Evolutionary conservation across 2,888 invertebrate genomes (phyloP), one percentile per base, ranked within the genome.

Genomic region (Harpalus rubripes): DNA sequence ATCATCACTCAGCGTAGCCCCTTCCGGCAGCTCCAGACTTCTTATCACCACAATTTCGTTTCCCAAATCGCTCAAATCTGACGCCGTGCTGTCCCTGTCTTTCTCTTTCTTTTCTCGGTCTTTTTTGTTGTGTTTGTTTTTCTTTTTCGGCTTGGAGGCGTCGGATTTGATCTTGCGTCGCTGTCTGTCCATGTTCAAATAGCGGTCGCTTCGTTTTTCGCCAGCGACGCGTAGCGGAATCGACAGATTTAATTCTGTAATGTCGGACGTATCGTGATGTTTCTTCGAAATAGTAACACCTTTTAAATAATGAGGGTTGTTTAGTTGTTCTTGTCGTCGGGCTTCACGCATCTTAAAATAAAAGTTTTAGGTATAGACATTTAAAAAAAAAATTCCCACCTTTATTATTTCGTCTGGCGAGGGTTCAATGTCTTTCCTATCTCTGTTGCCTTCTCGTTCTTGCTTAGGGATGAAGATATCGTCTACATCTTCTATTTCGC

Each of bases 251-350:
- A 98, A 92, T 88, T 96, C 95, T 0, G 96, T 94, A 88, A 94
- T 94, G 81, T 95, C 95, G 80, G 92, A 92, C 85, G 93, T 93
- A 85, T 93, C 93, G 88, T 92, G n/a, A n/a, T n/a, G 89, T 85
- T 88, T 91, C 88, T 58, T 89, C 3, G 22, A 22, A 22, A 22
- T 22, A 88, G 88, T 87, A 84, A 93, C 93, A 81, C 94, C 94
- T 92, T 99, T 99, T 88, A 99, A 92, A 91, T 99, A 99, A 91
- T 99, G 96, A 0, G 99, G 99, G 93, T 99, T 99, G 92, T 96
- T 97, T 87, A 97, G 96, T 90, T 98, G 98, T 91, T 99, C 98
- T 87, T 95, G 93, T 87, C 95, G 94, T 15, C 98, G 93, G 0
- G 96, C 96, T 90, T 97, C 96, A 15, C 97, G 94, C 87, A 95